These are phyloP conservation scores for Epinotia nisella DNA, from an alignment of 2,888 invertebrate genomes.

Conservation along the genomic window DNA sequence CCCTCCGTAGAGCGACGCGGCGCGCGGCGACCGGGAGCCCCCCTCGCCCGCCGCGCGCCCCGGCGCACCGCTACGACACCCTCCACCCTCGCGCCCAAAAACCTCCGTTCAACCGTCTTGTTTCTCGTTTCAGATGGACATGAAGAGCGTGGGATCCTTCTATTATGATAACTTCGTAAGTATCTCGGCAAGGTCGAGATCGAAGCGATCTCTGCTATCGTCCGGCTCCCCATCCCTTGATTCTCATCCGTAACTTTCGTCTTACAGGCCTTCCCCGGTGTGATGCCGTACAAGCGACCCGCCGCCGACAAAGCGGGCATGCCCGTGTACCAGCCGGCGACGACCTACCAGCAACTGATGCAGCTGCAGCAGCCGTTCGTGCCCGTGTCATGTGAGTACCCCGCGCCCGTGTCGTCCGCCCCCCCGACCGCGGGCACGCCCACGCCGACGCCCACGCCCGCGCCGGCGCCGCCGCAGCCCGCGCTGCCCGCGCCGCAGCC, in stretches of 20 bases:
- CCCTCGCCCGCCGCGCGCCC: slow-evolving; percentile 58
- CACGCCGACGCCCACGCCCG: slow-evolving; percentile 57
- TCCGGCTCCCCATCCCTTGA: neutral
- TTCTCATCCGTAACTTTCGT: slow-evolving; percentile 44
- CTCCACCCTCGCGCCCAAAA: slow-evolving; percentile 54
- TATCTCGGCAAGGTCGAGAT: slow-evolving; percentile 68
- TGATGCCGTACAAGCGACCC: slow-evolving; percentile 98
- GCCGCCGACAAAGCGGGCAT: slow-evolving; percentile 98
- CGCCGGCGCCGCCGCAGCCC: slow-evolving; percentile 77
- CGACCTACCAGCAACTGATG: slow-evolving; percentile 97
- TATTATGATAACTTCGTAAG: slow-evolving; percentile 98
- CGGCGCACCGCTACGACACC: slow-evolving; percentile 51
- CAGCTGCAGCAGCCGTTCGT: slow-evolving; percentile 98
- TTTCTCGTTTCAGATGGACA: slow-evolving; percentile 95
- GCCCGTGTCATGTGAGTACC: slow-evolving; percentile 99
- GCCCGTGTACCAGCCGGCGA: slow-evolving; percentile 97
- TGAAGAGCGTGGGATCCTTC: slow-evolving; percentile 98
- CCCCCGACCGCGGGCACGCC: slow-evolving; percentile 81
- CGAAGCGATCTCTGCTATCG: neutral
- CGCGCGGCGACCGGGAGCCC: slow-evolving; percentile 58
- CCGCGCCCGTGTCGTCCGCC: slow-evolving; percentile 88
- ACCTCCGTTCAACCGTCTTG: slow-evolving; percentile 73
- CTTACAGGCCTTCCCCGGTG: slow-evolving; percentile 95
- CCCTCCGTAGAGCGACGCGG: slow-evolving; percentile 61
- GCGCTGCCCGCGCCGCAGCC: slow-evolving; percentile 55